These are phyloP conservation scores for Karalla daura DNA, from an alignment of 2,797 vertebrate species.

Conservation along the genomic window DNA sequence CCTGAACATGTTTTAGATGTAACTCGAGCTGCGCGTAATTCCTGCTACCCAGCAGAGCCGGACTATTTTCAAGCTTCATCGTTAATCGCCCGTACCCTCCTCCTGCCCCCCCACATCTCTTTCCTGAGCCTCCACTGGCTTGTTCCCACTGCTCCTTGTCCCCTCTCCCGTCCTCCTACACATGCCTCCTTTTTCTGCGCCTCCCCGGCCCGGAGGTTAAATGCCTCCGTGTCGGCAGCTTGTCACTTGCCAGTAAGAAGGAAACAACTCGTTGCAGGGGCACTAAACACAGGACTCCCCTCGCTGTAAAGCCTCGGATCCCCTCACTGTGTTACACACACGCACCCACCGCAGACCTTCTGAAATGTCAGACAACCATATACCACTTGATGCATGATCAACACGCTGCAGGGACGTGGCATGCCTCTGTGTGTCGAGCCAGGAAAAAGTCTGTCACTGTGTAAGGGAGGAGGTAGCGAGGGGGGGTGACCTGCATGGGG, in stretches of 20 bases:
- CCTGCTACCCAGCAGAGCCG: slow-evolving; percentile 33
- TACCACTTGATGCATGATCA: slow-evolving; percentile 21
- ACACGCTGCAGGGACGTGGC: background rate
- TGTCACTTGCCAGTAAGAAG: slow-evolving; percentile 59
- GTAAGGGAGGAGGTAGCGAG: too few species aligned
- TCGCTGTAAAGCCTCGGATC: slow-evolving; percentile 34
- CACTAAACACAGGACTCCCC: slow-evolving; percentile 28
- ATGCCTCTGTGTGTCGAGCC: slow-evolving; percentile 23
- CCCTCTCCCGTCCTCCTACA: slow-evolving; percentile 16
- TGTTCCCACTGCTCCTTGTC: slow-evolving; percentile 21
- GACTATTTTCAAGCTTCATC: slow-evolving; percentile 54
- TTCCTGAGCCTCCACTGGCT: slow-evolving; percentile 6
- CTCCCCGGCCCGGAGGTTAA: slow-evolving; percentile 54
- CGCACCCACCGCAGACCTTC: background rate
- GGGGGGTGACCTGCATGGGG: slow-evolving; percentile 34
- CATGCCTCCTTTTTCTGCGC: slow-evolving; percentile 34
- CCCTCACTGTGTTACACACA: slow-evolving; percentile 10
- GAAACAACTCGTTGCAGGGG: slow-evolving; percentile 50
- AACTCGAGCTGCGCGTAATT: slow-evolving; percentile 64
- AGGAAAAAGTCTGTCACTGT: slow-evolving; percentile 24
- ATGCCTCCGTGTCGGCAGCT: slow-evolving; percentile 60
- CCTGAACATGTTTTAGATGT: slow-evolving; percentile 67
- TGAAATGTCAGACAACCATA: slow-evolving; percentile 8
- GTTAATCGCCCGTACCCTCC: slow-evolving; percentile 52
- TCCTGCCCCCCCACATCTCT: slow-evolving; percentile 7